Percentiles rank a stretch among this genome's conserved stretches.
phyloP scores from a whole-genome alignment of 1,140 invertebrate genomes.

The Meloidogyne exigua region DNA sequence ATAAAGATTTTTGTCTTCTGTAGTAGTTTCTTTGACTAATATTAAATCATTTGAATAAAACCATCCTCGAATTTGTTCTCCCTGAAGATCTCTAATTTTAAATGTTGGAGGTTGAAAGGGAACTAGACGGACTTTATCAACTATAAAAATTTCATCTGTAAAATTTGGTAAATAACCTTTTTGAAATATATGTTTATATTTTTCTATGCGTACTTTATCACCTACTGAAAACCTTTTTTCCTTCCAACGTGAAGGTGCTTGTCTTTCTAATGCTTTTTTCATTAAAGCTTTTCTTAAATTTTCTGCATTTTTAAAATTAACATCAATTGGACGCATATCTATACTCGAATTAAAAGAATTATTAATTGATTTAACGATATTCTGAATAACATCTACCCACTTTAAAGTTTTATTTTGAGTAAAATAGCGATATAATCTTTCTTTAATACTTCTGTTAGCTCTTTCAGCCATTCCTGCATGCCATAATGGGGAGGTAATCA shows the following conservation, averaged over 20 bases:
- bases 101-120: no score
- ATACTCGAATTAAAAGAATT: constrained; percentile 29
- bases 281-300: neutral
- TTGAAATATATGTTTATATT: no score
- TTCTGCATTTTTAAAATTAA: constrained; percentile 35
- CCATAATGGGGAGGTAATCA: no score
- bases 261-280: neutral
- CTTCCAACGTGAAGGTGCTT: constrained; percentile 25
- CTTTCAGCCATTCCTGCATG: no score
- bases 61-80: constrained; percentile 9
- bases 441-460: constrained; percentile 42
- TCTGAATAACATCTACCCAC: constrained; percentile 40
- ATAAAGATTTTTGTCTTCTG: constrained; percentile 9
- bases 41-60: constrained; percentile 29
- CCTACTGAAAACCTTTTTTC: no score
- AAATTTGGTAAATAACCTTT: no score
- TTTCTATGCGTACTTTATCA: no score
- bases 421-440: constrained; percentile 40
- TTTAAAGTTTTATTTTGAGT: no score
- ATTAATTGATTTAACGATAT: constrained; percentile 42
- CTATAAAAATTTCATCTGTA: no score
- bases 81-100: neutral
- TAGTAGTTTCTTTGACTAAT: constrained; percentile 35
- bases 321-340: constrained; percentile 18
- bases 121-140: no score